phyloP scores from a whole-genome alignment of 2,888 invertebrate genomes.

The Julus scanicus region DNA sequence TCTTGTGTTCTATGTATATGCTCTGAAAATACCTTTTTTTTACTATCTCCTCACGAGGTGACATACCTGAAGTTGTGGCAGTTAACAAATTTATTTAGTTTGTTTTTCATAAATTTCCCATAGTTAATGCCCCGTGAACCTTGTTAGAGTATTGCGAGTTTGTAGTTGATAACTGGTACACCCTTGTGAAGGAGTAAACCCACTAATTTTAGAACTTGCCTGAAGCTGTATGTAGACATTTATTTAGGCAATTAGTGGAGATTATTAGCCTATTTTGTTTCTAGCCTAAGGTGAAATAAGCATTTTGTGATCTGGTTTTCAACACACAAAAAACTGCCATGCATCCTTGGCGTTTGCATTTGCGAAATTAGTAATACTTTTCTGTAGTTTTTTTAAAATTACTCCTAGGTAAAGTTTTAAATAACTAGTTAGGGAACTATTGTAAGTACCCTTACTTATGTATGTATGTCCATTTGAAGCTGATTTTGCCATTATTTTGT shows the following conservation, averaged over 20 bases:
- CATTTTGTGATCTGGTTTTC: not conserved
- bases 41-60: not conserved
- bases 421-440: too few species aligned
- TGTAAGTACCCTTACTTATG: too few species aligned
- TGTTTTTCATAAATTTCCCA: not conserved
- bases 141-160: not conserved
- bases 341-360: not conserved
- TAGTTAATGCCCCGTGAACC: constrained; percentile 5
- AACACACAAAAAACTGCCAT: not conserved
- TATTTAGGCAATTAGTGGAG: constrained; percentile 36
- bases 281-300: not conserved
- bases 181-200: not conserved
- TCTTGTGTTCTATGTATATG: not conserved
- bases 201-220: not conserved
- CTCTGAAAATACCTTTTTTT: not conserved
- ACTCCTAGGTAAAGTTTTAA: too few species aligned
- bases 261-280: constrained; percentile 6
- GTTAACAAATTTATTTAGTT: not conserved
- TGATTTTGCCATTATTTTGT: too few species aligned
- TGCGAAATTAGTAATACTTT: not conserved
- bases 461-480: too few species aligned
- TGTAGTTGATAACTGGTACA: not conserved
- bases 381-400: not conserved
- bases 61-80: not conserved
- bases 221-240: not conserved